phyloP scores from a whole-genome alignment of 2,888 invertebrate genomes.

The Reticulitermes lucifugus region DNA sequence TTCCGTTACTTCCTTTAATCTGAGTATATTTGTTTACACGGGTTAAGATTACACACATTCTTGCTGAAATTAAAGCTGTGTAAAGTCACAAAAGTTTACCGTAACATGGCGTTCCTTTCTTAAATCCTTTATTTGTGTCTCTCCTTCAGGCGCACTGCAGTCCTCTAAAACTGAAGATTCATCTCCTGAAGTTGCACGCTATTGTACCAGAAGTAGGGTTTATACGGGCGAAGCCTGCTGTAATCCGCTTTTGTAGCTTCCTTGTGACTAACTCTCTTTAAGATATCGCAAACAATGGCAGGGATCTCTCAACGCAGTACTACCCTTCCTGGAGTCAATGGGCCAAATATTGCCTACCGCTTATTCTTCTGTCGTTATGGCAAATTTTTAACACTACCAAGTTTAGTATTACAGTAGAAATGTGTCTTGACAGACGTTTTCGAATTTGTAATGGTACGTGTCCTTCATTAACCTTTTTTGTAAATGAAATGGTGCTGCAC shows the following conservation, averaged over 20 bases:
- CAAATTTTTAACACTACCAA: no score
- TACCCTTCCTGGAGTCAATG: not conserved
- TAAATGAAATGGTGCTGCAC: no score
- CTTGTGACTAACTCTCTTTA: not conserved
- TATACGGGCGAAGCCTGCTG: not conserved
- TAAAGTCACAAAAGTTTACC: not conserved
- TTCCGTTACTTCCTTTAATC: no score
- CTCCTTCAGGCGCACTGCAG: not conserved
- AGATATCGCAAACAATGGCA: no score
- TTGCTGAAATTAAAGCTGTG: not conserved
- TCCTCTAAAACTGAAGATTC: not conserved
- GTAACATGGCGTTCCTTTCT: not conserved
- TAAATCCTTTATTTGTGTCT: slow-evolving; percentile 1
- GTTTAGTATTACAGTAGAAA: no score
- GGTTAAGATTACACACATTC: not conserved
- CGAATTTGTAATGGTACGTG: no score
- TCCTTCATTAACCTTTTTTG: no score
- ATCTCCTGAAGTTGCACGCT: not conserved
- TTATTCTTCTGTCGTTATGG: no score
- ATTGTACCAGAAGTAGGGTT: not conserved
- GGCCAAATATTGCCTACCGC: no score
- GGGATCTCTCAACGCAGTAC: not conserved
- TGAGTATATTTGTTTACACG: not conserved
- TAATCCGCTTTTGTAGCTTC: slow-evolving; percentile 13
- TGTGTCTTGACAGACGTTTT: no score